These are phyloP conservation scores for Thymelicus lineola DNA, from an alignment of 2,888 invertebrate genomes.

Conservation along the genomic window DNA sequence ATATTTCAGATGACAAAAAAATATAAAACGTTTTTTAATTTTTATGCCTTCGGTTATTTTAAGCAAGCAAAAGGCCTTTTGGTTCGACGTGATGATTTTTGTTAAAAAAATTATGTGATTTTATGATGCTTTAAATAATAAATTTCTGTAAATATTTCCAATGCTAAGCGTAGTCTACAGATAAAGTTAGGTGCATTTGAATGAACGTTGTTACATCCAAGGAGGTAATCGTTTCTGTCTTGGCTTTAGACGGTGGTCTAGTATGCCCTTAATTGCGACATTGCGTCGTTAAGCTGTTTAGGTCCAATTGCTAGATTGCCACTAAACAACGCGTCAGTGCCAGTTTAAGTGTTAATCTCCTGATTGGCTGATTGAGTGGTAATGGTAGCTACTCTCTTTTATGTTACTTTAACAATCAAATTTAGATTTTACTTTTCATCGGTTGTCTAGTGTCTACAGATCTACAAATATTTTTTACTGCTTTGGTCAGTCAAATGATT, in stretches of 20 bases:
- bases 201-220: background rate
- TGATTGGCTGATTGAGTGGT: slow-evolving; percentile 33
- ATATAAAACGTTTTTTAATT: too few species aligned
- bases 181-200: background rate
- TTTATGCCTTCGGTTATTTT: too few species aligned
- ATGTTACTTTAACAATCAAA: too few species aligned
- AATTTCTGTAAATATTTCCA: too few species aligned
- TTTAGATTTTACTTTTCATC: background rate
- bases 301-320: slow-evolving; percentile 36
- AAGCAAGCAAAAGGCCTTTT: too few species aligned
- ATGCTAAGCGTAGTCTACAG: too few species aligned
- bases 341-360: slow-evolving; percentile 31
- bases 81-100: too few species aligned
- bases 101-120: too few species aligned
- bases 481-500: too few species aligned
- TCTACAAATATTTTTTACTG: too few species aligned
- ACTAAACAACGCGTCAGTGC: slow-evolving; percentile 30
- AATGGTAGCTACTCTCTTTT: slow-evolving; percentile 10
- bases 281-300: slow-evolving; percentile 33
- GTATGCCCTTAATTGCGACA: slow-evolving; percentile 33
- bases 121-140: too few species aligned
- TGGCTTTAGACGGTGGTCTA: slow-evolving; percentile 24
- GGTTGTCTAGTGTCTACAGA: background rate
- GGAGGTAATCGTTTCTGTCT: slow-evolving; percentile 8
- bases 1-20: background rate